Conservation (phyloP, 1,140 invertebrate genomes). For the Macrosteles quadrilineatus region DNA sequence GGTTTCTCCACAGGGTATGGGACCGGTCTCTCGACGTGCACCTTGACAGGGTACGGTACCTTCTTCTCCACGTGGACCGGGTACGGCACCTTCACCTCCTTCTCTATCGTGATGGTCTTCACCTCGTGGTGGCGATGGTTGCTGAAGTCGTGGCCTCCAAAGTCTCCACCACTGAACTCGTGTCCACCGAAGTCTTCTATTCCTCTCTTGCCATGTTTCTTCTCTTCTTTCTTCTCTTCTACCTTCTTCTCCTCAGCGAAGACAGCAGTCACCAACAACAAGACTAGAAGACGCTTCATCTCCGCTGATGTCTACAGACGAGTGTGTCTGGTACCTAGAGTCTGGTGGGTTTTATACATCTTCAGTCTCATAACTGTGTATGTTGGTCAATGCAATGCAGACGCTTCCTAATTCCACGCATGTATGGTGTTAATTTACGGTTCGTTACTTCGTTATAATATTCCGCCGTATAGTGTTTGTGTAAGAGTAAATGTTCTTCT, state of each 20-base stretch:
- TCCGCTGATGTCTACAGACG: not conserved
- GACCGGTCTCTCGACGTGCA: constrained; percentile 40
- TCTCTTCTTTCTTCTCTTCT: constrained; percentile 5
- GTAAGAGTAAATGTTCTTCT: no score
- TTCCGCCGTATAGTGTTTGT: no score
- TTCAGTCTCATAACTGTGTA: no score
- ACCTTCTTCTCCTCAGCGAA: not conserved
- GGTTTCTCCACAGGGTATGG: constrained; percentile 40
- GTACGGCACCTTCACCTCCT: constrained; percentile 71
- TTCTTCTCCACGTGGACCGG: constrained; percentile 50
- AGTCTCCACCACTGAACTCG: constrained; percentile 32
- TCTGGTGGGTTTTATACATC: not conserved
- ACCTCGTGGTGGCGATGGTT: constrained; percentile 66
- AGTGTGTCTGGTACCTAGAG: not conserved
- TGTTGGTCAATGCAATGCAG: no score
- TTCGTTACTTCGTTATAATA: no score
- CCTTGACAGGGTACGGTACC: constrained; percentile 60
- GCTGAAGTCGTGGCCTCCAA: not conserved
- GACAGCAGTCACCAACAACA: not conserved
- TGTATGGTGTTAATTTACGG: no score
- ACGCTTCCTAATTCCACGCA: no score
- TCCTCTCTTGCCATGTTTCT: not conserved
- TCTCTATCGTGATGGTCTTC: constrained; percentile 71
- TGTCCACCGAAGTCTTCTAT: constrained; percentile 7
- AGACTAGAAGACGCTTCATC: not conserved